Evolutionary conservation across 2,113 vertebrate genomes (phyloP).

Genomic region (Gopherus evgoodei): DNA sequence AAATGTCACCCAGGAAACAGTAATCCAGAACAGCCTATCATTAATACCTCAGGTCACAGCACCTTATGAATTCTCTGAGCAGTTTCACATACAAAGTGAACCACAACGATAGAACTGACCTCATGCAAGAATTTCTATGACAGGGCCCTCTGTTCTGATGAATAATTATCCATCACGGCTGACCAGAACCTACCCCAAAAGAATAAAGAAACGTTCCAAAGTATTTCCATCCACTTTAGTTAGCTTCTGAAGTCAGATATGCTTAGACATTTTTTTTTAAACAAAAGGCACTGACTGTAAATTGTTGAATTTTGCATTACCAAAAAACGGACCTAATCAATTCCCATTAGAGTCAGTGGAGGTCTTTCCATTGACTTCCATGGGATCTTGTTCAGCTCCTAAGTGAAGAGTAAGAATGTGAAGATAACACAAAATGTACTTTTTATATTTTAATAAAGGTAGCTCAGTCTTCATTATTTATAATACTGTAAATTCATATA

Average conservation of each 20-base stretch:
- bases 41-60: accelerated
- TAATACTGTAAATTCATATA: neutral
- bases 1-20: neutral
- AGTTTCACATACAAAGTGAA: accelerated
- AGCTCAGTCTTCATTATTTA: conserved; percentile 9
- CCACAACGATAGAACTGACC: neutral
- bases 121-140: neutral
- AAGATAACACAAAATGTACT: neutral
- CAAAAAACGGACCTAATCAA: neutral
- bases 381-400: neutral
- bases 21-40: accelerated
- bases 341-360: neutral
- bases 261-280: neutral
- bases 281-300: neutral
- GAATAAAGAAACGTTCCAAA: neutral
- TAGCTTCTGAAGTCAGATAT: neutral
- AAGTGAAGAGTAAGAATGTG: neutral
- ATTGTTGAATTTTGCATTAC: neutral
- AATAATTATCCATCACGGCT: neutral
- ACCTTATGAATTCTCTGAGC: accelerated
- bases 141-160: neutral
- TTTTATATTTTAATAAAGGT: neutral
- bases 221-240: neutral
- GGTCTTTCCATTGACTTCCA: neutral
- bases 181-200: neutral